Evolutionary conservation across 2,113 vertebrate genomes (phyloP), one percentile per base, ranked within the genome.

Genomic region (Numida meleagris): DNA sequence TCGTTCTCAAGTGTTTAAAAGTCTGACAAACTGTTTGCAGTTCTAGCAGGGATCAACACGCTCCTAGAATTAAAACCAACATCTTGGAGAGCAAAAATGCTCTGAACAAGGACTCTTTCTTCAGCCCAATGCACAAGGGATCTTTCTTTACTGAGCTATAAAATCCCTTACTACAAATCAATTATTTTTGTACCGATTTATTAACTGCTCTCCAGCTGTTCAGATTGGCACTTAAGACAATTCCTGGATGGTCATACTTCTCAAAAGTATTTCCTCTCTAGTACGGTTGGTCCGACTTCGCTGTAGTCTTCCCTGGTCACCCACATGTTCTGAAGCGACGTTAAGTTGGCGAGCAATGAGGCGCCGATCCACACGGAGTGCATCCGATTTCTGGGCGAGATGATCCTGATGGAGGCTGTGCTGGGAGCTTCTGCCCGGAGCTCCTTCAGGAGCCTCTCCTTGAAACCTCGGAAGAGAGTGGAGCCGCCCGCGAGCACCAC

Each of bases 151-250:
- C 71, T 50, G 50, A 83, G 74, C 74, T 93, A 72, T 94, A 95
- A 96, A 97, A 89, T 91, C 68, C 34, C 71, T 72, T 95, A 13
- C 88, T 77, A 91, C 94, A 94, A 96, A 95, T 92, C 86, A 92
- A 92, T 95, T 90, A 86, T 97, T 97, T 96, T 88, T 78, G 82
- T 29, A 36, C 92, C 87, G 91, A 81, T 96, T 97, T 97, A 97
- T 92, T 94, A 90, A 87, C 85, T 86, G 90, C 80, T 85, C 51
- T 89, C 88, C 95, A 90, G 92, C 92, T 85, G 85, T 81, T 94
- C 93, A 82, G 72, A 63, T 31, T 82, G 84, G 87, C 65, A 73
- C 34, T 75, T 45, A 8, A 72, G 84, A 84, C 70, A 33, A 34
- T 19, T 63, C 40, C 72, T 89, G 61, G 88, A 90, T 80, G 77